Conservation (phyloP, 2,113 vertebrate genomes). For the Microcebus ravelobensis region DNA sequence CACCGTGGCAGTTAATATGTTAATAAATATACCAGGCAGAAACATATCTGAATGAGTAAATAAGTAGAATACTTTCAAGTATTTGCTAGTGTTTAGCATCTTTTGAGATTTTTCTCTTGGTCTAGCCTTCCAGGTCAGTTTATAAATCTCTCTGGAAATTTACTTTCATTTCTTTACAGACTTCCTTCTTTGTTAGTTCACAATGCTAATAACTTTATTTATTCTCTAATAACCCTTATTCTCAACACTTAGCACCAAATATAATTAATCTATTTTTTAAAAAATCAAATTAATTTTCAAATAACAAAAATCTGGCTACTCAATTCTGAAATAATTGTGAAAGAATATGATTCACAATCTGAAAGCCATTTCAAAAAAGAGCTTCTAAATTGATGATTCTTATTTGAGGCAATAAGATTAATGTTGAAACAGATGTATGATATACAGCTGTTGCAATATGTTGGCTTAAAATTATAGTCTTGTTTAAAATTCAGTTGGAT, state of each 20-base stretch:
- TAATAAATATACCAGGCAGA: neutral
- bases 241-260: constrained; percentile 38
- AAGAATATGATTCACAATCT: neutral
- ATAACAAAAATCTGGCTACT: constrained; percentile 32
- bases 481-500: neutral
- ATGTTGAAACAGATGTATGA: neutral
- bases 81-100: neutral
- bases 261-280: neutral
- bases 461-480: constrained; percentile 28
- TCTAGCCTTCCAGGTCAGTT: neutral
- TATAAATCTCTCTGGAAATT: constrained; percentile 21
- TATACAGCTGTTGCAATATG: neutral
- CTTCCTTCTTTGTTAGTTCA: neutral
- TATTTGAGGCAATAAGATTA: constrained; percentile 5
- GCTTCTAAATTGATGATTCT: neutral
- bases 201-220: constrained; percentile 7
- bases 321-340: constrained; percentile 45
- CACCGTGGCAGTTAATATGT: no score
- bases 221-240: constrained; percentile 37
- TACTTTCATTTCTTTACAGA: constrained; percentile 34
- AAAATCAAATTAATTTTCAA: constrained; percentile 41
- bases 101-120: neutral
- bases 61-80: neutral
- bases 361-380: constrained; percentile 12
- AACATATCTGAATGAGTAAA: neutral